Evolutionary conservation across 2,797 vertebrate species (phyloP).

Genomic region (Liparis tanakae): DNA sequence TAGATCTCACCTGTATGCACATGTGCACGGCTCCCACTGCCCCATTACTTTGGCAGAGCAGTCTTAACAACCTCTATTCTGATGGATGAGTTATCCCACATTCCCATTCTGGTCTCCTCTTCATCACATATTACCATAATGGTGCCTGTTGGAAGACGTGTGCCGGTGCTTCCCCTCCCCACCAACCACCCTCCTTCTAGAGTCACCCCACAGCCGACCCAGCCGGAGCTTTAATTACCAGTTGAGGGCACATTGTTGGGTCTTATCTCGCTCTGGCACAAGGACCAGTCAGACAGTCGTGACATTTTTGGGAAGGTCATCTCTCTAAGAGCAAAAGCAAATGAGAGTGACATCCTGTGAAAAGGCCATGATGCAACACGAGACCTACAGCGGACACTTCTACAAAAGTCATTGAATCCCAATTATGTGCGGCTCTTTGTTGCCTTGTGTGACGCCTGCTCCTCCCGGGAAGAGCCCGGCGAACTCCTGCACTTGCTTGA

Average conservation of each 20-base stretch:
- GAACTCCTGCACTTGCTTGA: conserved; percentile 25
- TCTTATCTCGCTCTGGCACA: conserved; percentile 66
- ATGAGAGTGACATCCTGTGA: conserved; percentile 52
- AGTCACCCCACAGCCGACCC: conserved; percentile 28
- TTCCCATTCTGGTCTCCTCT: conserved; percentile 31
- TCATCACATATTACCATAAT: conserved; percentile 55
- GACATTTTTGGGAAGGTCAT: conserved; percentile 69
- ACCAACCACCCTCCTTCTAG: conserved; percentile 42
- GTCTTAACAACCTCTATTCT: conserved; percentile 41
- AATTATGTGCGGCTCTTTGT: conserved; percentile 41
- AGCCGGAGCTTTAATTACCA: conserved; percentile 67
- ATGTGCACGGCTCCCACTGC: background rate
- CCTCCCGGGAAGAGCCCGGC: background rate
- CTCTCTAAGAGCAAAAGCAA: conserved; percentile 64
- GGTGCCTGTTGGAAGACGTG: conserved; percentile 46
- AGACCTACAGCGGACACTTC: conserved; percentile 47
- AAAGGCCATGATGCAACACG: conserved; percentile 32
- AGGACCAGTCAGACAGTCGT: conserved; percentile 49
- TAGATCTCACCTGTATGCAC: background rate
- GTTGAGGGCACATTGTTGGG: conserved; percentile 60
- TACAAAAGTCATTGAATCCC: conserved; percentile 54
- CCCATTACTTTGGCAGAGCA: conserved; percentile 28
- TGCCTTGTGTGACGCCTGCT: conserved; percentile 27
- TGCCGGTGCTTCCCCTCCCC: conserved; percentile 14
- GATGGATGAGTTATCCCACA: conserved; percentile 25